Conservation (phyloP, 2,113 vertebrate genomes). For the Scartelaos histophorus region DNA sequence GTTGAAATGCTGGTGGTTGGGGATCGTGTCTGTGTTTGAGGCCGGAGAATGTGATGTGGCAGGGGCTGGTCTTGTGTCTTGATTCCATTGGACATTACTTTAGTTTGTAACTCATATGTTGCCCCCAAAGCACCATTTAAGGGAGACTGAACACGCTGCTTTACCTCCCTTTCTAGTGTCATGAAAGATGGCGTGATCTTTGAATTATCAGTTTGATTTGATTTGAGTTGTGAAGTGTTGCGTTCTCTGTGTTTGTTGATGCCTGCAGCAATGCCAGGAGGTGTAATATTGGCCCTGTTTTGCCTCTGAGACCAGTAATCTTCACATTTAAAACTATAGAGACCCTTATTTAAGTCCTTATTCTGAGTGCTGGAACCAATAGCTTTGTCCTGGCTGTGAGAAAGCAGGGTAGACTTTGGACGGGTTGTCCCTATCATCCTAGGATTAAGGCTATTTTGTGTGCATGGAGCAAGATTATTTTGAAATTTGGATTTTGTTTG, state of each 20-base stretch:
- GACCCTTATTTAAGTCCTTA: background rate
- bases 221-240: constrained; percentile 6
- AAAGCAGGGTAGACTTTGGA: background rate
- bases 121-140: background rate
- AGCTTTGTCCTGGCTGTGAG: background rate
- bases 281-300: background rate
- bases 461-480: background rate
- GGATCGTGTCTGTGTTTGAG: background rate
- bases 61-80: constrained; percentile 13
- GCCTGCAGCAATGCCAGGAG: background rate
- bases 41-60: background rate
- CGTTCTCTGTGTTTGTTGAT: constrained; percentile 11
- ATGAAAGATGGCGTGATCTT: constrained; percentile 4
- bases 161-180: constrained; percentile 19
- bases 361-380: background rate
- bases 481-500: background rate
- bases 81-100: background rate
- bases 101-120: background rate
- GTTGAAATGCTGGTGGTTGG: constrained; percentile 2
- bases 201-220: constrained; percentile 13
- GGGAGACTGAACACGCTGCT: background rate
- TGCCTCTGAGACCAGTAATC: constrained; percentile 17
- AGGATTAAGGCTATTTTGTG: background rate
- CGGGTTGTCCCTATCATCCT: background rate
- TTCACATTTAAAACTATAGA: background rate